phyloP scores from a whole-genome alignment of 2,888 invertebrate genomes.

The Drosophila niveifrons region DNA sequence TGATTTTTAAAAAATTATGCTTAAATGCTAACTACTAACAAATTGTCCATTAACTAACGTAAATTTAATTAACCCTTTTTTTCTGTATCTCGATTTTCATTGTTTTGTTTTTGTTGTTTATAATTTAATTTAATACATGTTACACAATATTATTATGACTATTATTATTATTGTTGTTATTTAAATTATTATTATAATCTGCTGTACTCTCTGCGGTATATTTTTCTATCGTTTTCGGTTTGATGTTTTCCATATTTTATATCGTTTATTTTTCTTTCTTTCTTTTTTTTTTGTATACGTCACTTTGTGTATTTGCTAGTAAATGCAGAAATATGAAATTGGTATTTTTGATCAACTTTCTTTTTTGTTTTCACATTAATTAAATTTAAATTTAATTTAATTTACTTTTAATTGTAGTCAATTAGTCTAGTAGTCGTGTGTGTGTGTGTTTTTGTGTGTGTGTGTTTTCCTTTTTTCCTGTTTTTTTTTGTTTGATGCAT shows the following conservation, averaged over 20 bases:
- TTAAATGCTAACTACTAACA: slow-evolving; percentile 78
- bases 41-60: slow-evolving; percentile 80
- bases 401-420: slow-evolving; percentile 64
- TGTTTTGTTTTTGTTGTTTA: slow-evolving; percentile 2
- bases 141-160: slow-evolving; percentile 60
- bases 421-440: slow-evolving; percentile 74
- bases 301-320: slow-evolving; percentile 70
- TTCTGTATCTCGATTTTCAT: slow-evolving; percentile 21
- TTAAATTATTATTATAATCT: slow-evolving; percentile 32
- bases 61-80: slow-evolving; percentile 72
- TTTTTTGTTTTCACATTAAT: slow-evolving; percentile 42
- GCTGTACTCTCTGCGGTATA: slow-evolving; percentile 16
- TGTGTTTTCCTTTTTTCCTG: slow-evolving; percentile 15
- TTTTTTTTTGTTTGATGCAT: background rate
- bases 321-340: slow-evolving; percentile 82
- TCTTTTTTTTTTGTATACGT: slow-evolving; percentile 42
- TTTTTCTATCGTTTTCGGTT: slow-evolving; percentile 33
- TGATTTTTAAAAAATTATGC: slow-evolving; percentile 80
- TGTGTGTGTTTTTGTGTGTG: slow-evolving; percentile 4
- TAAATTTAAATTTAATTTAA: slow-evolving; percentile 59
- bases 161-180: slow-evolving; percentile 40
- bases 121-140: slow-evolving; percentile 64
- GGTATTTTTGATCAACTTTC: slow-evolving; percentile 43
- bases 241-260: slow-evolving; percentile 21
- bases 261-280: slow-evolving; percentile 30